Percentiles rank a stretch among this genome's conserved stretches.
These are phyloP conservation scores for Blastobasis lacticolella DNA, from an alignment of 2,888 invertebrate genomes.

Conservation along the genomic window DNA sequence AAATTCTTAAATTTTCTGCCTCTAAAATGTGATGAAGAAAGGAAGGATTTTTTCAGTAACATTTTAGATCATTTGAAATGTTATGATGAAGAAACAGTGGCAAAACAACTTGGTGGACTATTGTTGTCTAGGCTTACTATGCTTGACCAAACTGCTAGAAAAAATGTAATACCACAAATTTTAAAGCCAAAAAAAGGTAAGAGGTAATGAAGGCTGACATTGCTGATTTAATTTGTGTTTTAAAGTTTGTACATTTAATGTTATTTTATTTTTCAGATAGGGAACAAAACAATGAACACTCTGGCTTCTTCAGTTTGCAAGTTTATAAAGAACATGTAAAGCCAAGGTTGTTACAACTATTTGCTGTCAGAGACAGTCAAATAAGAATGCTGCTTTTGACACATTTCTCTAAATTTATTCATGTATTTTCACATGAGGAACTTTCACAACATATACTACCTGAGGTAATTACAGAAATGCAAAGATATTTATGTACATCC, in stretches of 20 bases:
- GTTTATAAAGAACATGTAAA: conserved; percentile 83
- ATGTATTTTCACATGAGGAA: conserved; percentile 83
- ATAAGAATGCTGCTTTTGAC: conserved; percentile 82
- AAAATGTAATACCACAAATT: conserved; percentile 80
- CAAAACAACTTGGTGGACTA: conserved; percentile 84
- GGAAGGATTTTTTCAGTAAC: conserved; percentile 83
- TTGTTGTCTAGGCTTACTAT: conserved; percentile 89
- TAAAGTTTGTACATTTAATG: neutral
- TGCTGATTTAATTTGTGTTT: neutral
- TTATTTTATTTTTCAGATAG: conserved; percentile 40
- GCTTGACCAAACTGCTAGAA: conserved; percentile 85
- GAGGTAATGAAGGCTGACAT: neutral
- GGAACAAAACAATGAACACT: conserved; percentile 50
- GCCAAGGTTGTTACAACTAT: conserved; percentile 85
- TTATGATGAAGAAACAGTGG: conserved; percentile 88
- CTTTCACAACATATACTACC: conserved; percentile 86
- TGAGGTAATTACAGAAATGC: conserved; percentile 71
- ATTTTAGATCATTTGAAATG: conserved; percentile 79
- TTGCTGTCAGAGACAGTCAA: conserved; percentile 89
- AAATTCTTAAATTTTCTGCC: conserved; percentile 89
- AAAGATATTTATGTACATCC: too few species aligned
- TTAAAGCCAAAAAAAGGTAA: conserved; percentile 81
- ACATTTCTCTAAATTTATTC: conserved; percentile 84
- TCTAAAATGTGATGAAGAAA: conserved; percentile 84
- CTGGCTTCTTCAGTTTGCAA: conserved; percentile 78